Conservation (phyloP, 2,888 invertebrate species). For the Biston betularia region DNA sequence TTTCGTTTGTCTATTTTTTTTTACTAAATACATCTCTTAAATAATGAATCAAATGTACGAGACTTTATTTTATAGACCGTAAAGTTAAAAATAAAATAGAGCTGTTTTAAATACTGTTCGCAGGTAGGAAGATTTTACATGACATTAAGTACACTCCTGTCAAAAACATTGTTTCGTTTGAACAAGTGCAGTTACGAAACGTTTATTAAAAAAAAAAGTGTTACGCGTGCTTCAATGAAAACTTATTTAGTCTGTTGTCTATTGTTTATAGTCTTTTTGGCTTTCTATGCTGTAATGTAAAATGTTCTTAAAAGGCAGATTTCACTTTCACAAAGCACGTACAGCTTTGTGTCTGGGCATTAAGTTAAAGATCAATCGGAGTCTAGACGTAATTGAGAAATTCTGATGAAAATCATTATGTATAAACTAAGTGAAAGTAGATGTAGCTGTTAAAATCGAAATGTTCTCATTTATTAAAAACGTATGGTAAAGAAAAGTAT, state of each 20-base stretch:
- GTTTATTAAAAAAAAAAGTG: conserved; percentile 56
- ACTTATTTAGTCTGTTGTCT: conserved; percentile 49
- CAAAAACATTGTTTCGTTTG: conserved; percentile 57
- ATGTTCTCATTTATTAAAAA: too few species aligned
- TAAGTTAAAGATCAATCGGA: neutral
- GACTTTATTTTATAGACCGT: conserved; percentile 25
- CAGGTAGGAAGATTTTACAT: conserved; percentile 53
- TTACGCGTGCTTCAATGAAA: conserved; percentile 42
- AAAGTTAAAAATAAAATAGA: conserved; percentile 44
- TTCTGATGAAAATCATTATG: neutral
- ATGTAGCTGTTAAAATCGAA: neutral
- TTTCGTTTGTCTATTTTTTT: conserved; percentile 64
- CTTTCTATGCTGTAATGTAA: conserved; percentile 31
- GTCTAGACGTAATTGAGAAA: neutral
- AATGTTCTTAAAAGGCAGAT: conserved; percentile 4
- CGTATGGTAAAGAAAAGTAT: too few species aligned
- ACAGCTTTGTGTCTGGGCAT: conserved; percentile 23
- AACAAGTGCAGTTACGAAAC: conserved; percentile 61
- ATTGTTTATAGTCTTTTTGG: conserved; percentile 37
- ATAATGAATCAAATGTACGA: conserved; percentile 14
- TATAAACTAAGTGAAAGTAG: neutral
- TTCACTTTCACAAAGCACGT: conserved; percentile 18
- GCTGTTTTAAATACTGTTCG: conserved; percentile 21
- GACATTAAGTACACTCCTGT: conserved; percentile 66
- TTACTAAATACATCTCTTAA: conserved; percentile 27